Conservation (phyloP, 2,113 vertebrate species). For the Oryzias javanicus region DNA sequence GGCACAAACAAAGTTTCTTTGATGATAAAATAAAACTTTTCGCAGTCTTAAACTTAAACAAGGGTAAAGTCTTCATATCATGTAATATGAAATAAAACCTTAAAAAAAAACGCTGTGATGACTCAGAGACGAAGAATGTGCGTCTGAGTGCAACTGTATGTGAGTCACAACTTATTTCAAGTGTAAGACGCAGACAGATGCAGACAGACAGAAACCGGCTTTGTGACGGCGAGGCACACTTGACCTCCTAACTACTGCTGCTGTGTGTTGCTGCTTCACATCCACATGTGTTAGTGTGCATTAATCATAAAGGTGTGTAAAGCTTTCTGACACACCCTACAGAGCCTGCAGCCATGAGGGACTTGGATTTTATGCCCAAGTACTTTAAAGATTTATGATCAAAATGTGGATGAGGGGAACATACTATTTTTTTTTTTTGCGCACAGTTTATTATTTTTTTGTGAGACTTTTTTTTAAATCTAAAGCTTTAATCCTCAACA, state of each 20-base stretch:
- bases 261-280: constrained; percentile 17
- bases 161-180: constrained; percentile 61
- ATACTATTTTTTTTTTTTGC: no score
- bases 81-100: constrained; percentile 31
- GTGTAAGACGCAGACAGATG: constrained; percentile 44
- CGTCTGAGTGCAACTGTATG: constrained; percentile 21
- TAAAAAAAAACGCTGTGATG: constrained; percentile 20
- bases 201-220: constrained; percentile 49
- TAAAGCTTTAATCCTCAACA: no score
- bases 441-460: no score
- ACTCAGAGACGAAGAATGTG: constrained; percentile 1
- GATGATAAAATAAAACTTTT: constrained; percentile 13
- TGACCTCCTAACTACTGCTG: constrained; percentile 36
- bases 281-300: constrained; percentile 5
- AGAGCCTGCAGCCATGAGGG: constrained; percentile 15
- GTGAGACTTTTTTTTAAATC: no score
- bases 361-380: no score
- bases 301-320: not conserved
- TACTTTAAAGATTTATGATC: no score
- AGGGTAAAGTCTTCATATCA: constrained; percentile 29
- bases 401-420: no score
- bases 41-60: constrained; percentile 21
- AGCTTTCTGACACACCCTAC: constrained; percentile 5
- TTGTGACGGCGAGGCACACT: constrained; percentile 51
- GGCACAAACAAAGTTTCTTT: constrained; percentile 4